Evolutionary conservation across 2,797 vertebrate genomes (phyloP).

Genomic region (Brotogeris chrysoptera): DNA sequence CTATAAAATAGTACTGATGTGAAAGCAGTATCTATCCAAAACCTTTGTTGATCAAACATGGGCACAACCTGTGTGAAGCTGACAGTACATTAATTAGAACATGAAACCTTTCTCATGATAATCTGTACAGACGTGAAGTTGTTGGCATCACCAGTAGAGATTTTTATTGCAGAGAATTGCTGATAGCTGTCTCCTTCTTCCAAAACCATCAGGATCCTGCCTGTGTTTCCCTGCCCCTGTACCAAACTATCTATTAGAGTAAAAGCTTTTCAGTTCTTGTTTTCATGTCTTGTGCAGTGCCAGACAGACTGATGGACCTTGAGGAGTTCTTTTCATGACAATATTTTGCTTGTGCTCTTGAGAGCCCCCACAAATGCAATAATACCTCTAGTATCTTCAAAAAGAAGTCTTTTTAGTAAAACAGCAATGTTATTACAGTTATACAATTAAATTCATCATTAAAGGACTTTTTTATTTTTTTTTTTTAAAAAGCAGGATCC

Average conservation of each 20-base stretch:
- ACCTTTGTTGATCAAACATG: not conserved
- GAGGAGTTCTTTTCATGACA: conserved; percentile 8
- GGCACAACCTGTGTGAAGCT: not conserved
- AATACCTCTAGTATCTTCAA: not conserved
- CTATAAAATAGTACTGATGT: not conserved
- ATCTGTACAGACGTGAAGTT: not conserved
- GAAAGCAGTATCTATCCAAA: not conserved
- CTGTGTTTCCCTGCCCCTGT: not conserved
- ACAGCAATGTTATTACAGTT: not conserved
- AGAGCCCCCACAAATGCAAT: not conserved
- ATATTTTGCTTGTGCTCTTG: not conserved
- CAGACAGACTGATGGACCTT: not conserved
- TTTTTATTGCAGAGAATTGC: not conserved
- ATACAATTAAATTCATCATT: not conserved
- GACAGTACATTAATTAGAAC: conserved; percentile 19
- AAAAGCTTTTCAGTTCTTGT: not conserved
- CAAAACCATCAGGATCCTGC: not conserved
- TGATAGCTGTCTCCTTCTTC: conserved; percentile 4
- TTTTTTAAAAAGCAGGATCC: not conserved
- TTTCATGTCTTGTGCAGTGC: not conserved
- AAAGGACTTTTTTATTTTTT: not conserved
- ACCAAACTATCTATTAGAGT: not conserved
- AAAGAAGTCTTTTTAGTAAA: not conserved
- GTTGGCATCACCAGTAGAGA: not conserved
- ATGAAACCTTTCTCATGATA: not conserved